Evolutionary conservation across 37 sponge, comb jelly and placozoan species (phyloP).

Genomic region (Mnemiopsis leidyi): DNA sequence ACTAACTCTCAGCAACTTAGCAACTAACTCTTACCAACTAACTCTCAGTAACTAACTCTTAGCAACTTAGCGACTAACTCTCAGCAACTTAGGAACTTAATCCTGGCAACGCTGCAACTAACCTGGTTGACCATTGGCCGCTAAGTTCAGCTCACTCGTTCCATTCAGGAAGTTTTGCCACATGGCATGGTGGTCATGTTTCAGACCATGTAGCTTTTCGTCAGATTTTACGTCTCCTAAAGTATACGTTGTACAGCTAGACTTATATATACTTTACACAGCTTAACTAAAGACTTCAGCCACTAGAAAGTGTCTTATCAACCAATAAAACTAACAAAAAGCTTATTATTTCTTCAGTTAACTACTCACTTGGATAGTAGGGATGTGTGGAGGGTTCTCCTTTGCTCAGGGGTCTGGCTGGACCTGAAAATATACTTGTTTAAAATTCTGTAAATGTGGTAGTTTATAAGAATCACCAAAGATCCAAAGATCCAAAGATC

Average conservation of each 20-base stretch:
- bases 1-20: neutral
- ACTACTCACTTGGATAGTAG: neutral
- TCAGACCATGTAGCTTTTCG: neutral
- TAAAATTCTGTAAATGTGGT: no score
- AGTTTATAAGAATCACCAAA: no score
- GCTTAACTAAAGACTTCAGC: no score
- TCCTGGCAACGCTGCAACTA: neutral
- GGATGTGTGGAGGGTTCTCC: neutral
- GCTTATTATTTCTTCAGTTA: no score
- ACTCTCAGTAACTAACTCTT: neutral
- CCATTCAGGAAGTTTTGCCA: neutral
- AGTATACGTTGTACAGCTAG: no score
- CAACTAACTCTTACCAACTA: neutral
- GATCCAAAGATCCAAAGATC: no score
- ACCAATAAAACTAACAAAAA: no score
- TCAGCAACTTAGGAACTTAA: neutral
- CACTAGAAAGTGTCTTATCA: no score
- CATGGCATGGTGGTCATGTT: neutral
- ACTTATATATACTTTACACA: no score
- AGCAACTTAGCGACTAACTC: neutral
- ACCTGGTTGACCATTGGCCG: neutral
- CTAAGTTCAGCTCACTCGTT: neutral
- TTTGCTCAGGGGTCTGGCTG: neutral
- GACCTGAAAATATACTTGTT: no score
- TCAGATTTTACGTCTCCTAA: neutral